These are phyloP conservation scores for Bathynomus jamesi DNA, from an alignment of 1,140 invertebrate genomes.

Conservation along the genomic window DNA sequence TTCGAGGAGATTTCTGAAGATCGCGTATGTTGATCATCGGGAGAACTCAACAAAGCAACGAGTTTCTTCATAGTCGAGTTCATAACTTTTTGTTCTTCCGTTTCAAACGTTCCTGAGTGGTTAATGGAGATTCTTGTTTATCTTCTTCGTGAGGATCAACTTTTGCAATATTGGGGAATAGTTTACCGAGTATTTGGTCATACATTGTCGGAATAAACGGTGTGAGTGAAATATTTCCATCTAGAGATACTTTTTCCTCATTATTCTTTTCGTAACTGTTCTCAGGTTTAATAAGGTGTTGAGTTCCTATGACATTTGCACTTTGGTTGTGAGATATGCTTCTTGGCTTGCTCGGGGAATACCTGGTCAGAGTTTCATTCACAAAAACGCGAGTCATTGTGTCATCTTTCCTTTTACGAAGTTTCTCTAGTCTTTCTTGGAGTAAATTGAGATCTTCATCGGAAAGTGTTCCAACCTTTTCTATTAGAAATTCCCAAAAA, in stretches of 20 bases:
- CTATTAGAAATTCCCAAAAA: conserved; percentile 35
- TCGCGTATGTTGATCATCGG: background rate
- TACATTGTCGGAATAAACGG: too few species aligned
- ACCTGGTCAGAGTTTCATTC: conserved; percentile 14
- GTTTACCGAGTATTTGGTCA: too few species aligned
- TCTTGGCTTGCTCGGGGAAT: conserved; percentile 2
- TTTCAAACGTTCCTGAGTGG: too few species aligned
- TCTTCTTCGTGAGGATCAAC: too few species aligned
- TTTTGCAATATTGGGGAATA: too few species aligned
- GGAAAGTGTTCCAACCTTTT: conserved; percentile 33
- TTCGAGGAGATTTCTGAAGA: background rate
- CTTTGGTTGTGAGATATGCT: background rate
- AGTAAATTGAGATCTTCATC: conserved; percentile 15
- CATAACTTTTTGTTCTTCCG: too few species aligned
- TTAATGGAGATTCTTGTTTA: too few species aligned
- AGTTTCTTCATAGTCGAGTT: conserved; percentile 10
- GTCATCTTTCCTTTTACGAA: conserved; percentile 21
- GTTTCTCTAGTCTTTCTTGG: conserved; percentile 13
- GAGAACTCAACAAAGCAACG: background rate
- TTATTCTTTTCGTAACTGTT: too few species aligned
- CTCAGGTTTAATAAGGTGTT: too few species aligned
- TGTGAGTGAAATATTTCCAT: too few species aligned
- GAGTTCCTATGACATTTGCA: background rate
- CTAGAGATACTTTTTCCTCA: too few species aligned
- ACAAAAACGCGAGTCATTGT: conserved; percentile 17